phyloP scores from a whole-genome alignment of 2,113 vertebrate species.

The Phrynosoma platyrhinos region DNA sequence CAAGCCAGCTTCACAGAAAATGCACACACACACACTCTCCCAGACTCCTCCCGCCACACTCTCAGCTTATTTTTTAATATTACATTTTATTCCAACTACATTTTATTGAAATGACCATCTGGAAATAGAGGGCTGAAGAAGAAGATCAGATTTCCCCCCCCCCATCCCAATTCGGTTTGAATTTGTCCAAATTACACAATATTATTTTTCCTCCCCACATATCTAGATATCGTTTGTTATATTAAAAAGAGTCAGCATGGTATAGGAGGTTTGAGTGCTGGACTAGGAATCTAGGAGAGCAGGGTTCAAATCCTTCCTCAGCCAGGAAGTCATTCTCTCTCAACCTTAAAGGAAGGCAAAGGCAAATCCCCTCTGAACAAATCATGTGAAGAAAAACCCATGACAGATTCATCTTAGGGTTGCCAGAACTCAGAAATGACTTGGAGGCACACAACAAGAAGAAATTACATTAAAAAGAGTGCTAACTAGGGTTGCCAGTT shows the following conservation, averaged over 20 bases:
- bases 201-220: background rate
- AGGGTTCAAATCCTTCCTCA: background rate
- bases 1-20: constrained; percentile 47
- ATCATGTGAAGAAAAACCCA: too few species aligned
- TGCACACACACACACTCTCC: constrained; percentile 25
- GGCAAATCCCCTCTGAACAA: too few species aligned
- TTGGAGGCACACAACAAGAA: too few species aligned
- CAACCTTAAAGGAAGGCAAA: too few species aligned
- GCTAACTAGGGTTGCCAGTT: too few species aligned
- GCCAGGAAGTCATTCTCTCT: too few species aligned
- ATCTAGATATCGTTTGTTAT: background rate
- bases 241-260: background rate
- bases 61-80: background rate
- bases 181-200: too few species aligned
- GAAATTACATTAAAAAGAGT: too few species aligned
- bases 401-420: too few species aligned
- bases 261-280: background rate
- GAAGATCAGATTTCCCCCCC: background rate
- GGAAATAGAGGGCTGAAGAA: constrained; percentile 42
- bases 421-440: too few species aligned
- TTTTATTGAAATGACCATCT: constrained; percentile 32
- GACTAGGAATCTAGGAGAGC: too few species aligned
- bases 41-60: background rate
- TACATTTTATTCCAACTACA: constrained; percentile 20
- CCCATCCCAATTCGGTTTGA: too few species aligned